phyloP scores from a whole-genome alignment of 92 coral and sea anemone genomes.

The Hydrozoanthus gracilis region DNA sequence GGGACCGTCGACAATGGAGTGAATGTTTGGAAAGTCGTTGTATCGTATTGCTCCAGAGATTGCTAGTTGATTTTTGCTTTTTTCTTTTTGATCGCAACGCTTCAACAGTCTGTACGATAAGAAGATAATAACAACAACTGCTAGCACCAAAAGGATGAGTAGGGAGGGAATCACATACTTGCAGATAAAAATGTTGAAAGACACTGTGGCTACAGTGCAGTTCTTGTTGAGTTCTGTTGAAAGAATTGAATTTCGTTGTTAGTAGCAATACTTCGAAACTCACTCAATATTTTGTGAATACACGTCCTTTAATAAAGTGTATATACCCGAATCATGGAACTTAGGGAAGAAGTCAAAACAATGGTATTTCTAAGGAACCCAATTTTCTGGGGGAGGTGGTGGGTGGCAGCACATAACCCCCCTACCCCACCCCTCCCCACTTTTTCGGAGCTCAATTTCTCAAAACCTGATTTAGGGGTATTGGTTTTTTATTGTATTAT shows the following conservation, averaged over 20 bases:
- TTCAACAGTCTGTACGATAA: slow-evolving; percentile 2
- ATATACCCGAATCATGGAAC: no score
- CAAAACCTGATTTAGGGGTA: no score
- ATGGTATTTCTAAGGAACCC: no score
- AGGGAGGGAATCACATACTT: slow-evolving; percentile 16
- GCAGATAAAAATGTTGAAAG: neutral
- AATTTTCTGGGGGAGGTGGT: no score
- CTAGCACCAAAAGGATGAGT: neutral
- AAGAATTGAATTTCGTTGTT: neutral
- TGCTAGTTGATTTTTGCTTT: neutral
- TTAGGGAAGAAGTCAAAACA: no score
- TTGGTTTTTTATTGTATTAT: no score
- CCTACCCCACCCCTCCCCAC: no score
- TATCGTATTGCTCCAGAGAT: slow-evolving; percentile 5
- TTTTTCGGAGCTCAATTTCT: no score
- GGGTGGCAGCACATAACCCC: no score
- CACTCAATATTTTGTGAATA: no score
- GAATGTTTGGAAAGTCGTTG: slow-evolving; percentile 19
- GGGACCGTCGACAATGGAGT: slow-evolving; percentile 23
- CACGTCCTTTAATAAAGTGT: no score
- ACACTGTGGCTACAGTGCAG: slow-evolving; percentile 4
- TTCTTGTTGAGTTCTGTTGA: neutral
- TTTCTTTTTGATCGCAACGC: neutral
- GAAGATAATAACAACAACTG: neutral
- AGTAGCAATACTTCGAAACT: neutral